Evolutionary conservation across 2,888 invertebrate species (phyloP).

Genomic region (Drosophila diplacantha): DNA sequence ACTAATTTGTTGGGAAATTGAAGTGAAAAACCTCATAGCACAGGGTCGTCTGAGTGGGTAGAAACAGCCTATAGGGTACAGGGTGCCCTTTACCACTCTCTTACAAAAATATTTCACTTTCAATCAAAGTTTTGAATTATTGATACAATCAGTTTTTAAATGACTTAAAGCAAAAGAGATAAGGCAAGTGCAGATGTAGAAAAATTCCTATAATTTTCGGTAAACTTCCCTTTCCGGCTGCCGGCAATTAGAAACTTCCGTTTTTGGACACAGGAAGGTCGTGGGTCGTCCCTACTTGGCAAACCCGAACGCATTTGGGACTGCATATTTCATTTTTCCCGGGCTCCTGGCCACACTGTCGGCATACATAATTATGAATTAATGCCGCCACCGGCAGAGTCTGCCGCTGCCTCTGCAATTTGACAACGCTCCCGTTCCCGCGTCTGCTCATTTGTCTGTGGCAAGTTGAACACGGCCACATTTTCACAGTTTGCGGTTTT

Average conservation of each 20-base stretch:
- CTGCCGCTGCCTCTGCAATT: constrained; percentile 38
- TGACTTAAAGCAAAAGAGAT: too few relatives aligned
- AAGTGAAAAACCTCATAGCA: not conserved
- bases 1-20: not conserved
- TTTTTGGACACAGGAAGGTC: constrained; percentile 43
- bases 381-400: constrained; percentile 56
- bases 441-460: constrained; percentile 65
- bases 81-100: not conserved
- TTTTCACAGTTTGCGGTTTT: constrained; percentile 60
- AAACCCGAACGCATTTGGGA: constrained; percentile 53
- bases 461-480: constrained; percentile 65
- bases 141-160: constrained; percentile 10
- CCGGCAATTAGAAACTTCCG: constrained; percentile 66
- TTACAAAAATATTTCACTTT: not conserved
- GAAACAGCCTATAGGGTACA: too few relatives aligned
- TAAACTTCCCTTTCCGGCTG: constrained; percentile 14
- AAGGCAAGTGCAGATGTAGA: constrained; percentile 16
- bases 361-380: constrained; percentile 76
- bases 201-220: constrained; percentile 21
- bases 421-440: constrained; percentile 50
- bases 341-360: constrained; percentile 61
- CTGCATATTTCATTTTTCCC: constrained; percentile 67
- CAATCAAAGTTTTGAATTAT: constrained; percentile 2
- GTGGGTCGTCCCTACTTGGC: constrained; percentile 39
- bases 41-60: not conserved